Conservation (phyloP, 2,888 invertebrate genomes). For the Trichopria drosophilae region DNA sequence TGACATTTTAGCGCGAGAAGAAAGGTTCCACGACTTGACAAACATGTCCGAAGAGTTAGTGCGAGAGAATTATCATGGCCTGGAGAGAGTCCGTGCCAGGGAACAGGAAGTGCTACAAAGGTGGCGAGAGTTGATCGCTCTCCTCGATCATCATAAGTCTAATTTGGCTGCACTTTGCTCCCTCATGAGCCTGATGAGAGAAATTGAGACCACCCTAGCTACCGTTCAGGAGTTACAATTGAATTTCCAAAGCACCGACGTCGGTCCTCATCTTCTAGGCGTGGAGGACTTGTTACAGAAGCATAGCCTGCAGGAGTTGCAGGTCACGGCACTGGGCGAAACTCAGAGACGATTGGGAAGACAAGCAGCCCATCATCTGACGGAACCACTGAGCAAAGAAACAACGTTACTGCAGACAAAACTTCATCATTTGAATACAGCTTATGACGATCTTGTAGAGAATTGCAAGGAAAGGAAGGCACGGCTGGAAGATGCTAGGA, state of each 20-base stretch:
- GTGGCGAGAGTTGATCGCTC: slow-evolving; percentile 83
- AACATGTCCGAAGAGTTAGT: slow-evolving; percentile 92
- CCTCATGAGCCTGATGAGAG: slow-evolving; percentile 85
- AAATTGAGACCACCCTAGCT: slow-evolving; percentile 85
- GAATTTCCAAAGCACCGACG: slow-evolving; percentile 80
- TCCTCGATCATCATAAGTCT: slow-evolving; percentile 81
- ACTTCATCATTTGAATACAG: slow-evolving; percentile 74
- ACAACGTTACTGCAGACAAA: slow-evolving; percentile 69
- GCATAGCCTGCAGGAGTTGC: slow-evolving; percentile 86
- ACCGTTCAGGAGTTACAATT: slow-evolving; percentile 82
- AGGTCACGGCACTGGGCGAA: slow-evolving; percentile 83
- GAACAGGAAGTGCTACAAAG: slow-evolving; percentile 79
- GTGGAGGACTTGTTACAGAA: slow-evolving; percentile 94
- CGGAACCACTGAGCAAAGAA: slow-evolving; percentile 48
- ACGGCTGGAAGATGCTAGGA: slow-evolving; percentile 86
- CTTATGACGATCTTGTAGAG: slow-evolving; percentile 74
- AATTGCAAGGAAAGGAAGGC: slow-evolving; percentile 78
- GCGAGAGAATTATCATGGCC: slow-evolving; percentile 87
- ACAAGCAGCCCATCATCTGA: slow-evolving; percentile 59
- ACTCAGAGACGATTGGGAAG: slow-evolving; percentile 77
- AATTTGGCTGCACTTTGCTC: slow-evolving; percentile 79
- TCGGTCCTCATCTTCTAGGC: slow-evolving; percentile 90
- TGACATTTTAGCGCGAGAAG: slow-evolving; percentile 90
- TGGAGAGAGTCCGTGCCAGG: slow-evolving; percentile 73
- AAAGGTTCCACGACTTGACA: slow-evolving; percentile 90